Conservation (phyloP, 2,113 vertebrate genomes). For the Carassius gibelio region DNA sequence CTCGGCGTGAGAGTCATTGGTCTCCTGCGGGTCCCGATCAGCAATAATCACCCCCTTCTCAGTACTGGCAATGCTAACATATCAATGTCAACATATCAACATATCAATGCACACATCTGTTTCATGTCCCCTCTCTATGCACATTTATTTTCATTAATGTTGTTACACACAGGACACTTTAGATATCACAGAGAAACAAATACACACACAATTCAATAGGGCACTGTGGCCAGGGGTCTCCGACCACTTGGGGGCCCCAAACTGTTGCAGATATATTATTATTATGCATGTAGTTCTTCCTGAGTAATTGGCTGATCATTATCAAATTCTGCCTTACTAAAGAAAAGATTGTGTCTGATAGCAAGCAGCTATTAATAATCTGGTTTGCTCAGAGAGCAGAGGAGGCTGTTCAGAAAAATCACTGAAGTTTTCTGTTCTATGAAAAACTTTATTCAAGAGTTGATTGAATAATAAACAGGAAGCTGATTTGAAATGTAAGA, state of each 20-base stretch:
- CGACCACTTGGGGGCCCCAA: slow-evolving; percentile 20
- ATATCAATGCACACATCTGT: too few relatives aligned
- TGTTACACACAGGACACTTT: slow-evolving; percentile 7
- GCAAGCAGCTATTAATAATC: background rate
- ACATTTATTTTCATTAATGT: slow-evolving; percentile 63
- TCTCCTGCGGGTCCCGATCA: slow-evolving; percentile 61
- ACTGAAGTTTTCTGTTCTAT: background rate
- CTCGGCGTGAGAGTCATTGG: slow-evolving; percentile 61
- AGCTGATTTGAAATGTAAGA: background rate
- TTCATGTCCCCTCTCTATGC: slow-evolving; percentile 35
- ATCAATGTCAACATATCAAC: too few relatives aligned
- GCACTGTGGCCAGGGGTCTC: background rate
- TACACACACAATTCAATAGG: background rate
- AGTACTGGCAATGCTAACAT: slow-evolving; percentile 43
- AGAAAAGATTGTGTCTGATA: background rate
- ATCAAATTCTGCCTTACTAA: background rate
- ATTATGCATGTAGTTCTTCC: background rate
- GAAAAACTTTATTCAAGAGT: background rate
- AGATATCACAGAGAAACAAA: background rate
- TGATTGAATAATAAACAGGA: background rate
- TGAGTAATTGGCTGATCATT: background rate
- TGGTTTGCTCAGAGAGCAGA: background rate
- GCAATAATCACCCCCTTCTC: slow-evolving; percentile 65
- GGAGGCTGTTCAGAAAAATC: background rate
- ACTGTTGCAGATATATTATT: slow-evolving; percentile 14